Base-by-base conservation (phyloP, 2,797 vertebrate species). In the Rhynchonycteris naso region DNA sequence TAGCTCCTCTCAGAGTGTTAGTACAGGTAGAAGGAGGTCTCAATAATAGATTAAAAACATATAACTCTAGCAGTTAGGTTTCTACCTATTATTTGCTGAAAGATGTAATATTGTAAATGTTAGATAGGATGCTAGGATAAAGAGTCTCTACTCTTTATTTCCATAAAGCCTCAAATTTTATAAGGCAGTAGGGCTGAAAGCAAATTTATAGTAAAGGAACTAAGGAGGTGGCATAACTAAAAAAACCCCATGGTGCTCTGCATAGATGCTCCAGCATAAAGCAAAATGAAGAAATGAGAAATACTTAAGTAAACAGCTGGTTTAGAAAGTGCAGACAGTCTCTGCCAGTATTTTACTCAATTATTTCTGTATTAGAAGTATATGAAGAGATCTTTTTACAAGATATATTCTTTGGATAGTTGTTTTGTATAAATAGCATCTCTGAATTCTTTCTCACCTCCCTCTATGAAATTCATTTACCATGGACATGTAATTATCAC, bases 131-230 rank as follows among this genome's bases (percentile, higher is more conserved):
- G 8, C n/a, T 65, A 61, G 56, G 75, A n/a, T 92, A 19, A 92
- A 83, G 81, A 78, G 24, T 50, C 69, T n/a, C 68, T 76, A 35
- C 72, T 79, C 56, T 75, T 93, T 72, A 21, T 92, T 91, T 86
- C n/a, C 13, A 3, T 33, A 24, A 89, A 83, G 26, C 15, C 54
- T 80, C 9, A 14, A 75, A 47, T 91, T 50, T 85, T 82, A 75
- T 21, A 54, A 78, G 52, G 54, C 68, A 28, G 54, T 66, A 59
- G 28, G 79, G 26, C 22, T 68, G 26, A 82, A 89, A 65, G 21
- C 21, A 65, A 90, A 30, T 66, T 28, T 85, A 50, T 87, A 93
- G 68, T 35, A 90, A 61, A 95, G 18, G 38, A 68, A 68, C 68
- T 38, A 26, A 63, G 66, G 38, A 88, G 52, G 74, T 68, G 58